phyloP scores from a whole-genome alignment of 2,113 vertebrate genomes.

The Sturnira hondurensis region DNA sequence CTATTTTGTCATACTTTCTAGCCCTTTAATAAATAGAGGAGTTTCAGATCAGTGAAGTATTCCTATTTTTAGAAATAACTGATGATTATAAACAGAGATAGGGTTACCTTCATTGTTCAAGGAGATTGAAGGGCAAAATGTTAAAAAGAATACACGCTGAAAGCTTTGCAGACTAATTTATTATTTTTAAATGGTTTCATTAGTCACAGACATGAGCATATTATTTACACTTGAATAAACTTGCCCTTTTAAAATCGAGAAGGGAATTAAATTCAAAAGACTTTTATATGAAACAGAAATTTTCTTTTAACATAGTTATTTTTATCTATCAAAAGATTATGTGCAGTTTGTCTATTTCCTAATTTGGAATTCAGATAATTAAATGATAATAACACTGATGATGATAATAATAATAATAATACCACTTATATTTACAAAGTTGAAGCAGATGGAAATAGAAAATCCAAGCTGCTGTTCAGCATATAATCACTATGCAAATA shows the following conservation, averaged over 20 bases:
- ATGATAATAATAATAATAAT: slow-evolving; percentile 60
- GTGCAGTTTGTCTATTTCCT: slow-evolving; percentile 43
- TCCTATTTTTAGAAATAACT: slow-evolving; percentile 55
- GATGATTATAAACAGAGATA: not conserved
- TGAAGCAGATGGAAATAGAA: slow-evolving; percentile 66
- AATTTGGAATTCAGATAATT: slow-evolving; percentile 69
- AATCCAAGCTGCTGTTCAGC: slow-evolving; percentile 58
- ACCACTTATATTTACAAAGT: slow-evolving; percentile 48
- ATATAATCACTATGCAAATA: slow-evolving; percentile 71
- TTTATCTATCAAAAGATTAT: slow-evolving; percentile 48
- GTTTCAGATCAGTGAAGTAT: not conserved
- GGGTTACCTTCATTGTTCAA: slow-evolving; percentile 55
- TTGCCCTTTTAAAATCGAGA: slow-evolving; percentile 68
- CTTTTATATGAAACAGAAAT: slow-evolving; percentile 57
- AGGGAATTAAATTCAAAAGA: slow-evolving; percentile 60
- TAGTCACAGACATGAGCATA: slow-evolving; percentile 72
- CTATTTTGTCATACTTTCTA: not conserved
- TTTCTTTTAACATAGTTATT: slow-evolving; percentile 60
- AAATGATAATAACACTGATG: slow-evolving; percentile 55
- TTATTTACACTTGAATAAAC: slow-evolving; percentile 74
- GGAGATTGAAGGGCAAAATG: slow-evolving; percentile 58
- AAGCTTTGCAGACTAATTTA: slow-evolving; percentile 60
- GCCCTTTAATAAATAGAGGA: not conserved
- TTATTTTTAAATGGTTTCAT: slow-evolving; percentile 73
- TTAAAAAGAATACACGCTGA: slow-evolving; percentile 42